Evolutionary conservation across 2,888 invertebrate species (phyloP), one percentile per base, ranked within the genome.

Genomic region (Epicampocera succincta): DNA sequence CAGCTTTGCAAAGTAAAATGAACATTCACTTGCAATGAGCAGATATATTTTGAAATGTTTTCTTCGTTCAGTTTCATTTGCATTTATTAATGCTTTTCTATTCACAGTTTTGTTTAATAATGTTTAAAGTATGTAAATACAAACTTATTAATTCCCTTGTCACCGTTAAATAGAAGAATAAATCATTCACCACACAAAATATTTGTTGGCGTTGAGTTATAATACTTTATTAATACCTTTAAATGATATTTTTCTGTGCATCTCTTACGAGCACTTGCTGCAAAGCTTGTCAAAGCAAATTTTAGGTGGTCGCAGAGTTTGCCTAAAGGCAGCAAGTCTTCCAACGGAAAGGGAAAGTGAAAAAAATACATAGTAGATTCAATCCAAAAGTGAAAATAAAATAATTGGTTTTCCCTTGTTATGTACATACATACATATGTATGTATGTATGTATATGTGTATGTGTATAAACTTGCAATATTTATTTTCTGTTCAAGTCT

Each of bases 291-390:
- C 73, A 79, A 54, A 52, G 38, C n/a, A 15, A n/a, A 13, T 63
- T 72, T 78, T 65, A 46, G 21, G 48, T 68, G 60, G 68, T 52
- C 60, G 44, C 56, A 58, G 52, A n/a, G 60, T 75, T 75, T 75
- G 66, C 66, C 66, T 58, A 58, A n/a, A 9, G 44, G 15, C 19
- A 44, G 54, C 13, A 54, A 68, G 25, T n/a, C n/a, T n/a, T n/a
- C n/a, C n/a, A n/a, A n/a, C n/a, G 25, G 25, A 46, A 69, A 25
- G 17, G 38, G 12, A 58, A 52, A 38, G 25, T 25, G 2, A 5
- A 33, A 33, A 33, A 33, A 29, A 3, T 29, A 6, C 29, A 29
- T 33, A 33, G 3, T 9, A 33, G 8, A 33, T 25, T 25, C 25
- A 25, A 25, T 25, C 5, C 2, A 3, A 25, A 25, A 25, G 5